These are phyloP conservation scores for Cynocephalus volans DNA, from an alignment of 2,113 vertebrate genomes.

Conservation along the genomic window DNA sequence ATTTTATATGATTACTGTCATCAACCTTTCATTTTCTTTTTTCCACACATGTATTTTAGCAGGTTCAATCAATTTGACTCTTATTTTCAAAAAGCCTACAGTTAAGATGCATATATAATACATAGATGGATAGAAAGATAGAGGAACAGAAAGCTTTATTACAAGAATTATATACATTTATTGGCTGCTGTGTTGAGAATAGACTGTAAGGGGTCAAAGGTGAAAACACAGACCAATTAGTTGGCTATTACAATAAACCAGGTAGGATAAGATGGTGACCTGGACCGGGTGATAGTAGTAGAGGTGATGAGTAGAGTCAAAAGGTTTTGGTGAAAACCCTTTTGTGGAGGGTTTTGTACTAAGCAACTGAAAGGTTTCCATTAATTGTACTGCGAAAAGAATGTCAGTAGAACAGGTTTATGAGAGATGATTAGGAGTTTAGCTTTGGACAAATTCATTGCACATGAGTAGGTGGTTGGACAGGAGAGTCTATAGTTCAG, in stretches of 20 bases:
- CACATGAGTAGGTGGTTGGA: neutral
- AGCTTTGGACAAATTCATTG: neutral
- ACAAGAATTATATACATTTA: neutral
- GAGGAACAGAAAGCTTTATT: neutral
- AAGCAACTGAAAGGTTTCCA: neutral
- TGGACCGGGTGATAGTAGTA: neutral
- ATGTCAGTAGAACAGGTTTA: neutral
- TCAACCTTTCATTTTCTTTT: slow-evolving; percentile 5
- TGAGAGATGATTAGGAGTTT: neutral
- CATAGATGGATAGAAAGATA: neutral
- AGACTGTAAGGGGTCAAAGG: neutral
- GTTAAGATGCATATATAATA: neutral
- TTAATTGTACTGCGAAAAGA: neutral
- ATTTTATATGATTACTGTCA: neutral
- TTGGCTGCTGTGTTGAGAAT: neutral
- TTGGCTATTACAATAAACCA: neutral
- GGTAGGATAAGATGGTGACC: neutral
- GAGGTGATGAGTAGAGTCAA: neutral
- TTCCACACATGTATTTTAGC: slow-evolving; percentile 23
- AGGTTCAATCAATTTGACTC: slow-evolving; percentile 4
- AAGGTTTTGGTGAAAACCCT: too few relatives aligned
- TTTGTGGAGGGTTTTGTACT: accelerated
- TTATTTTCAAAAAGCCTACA: neutral
- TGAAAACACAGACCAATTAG: neutral
- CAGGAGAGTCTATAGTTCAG: neutral